Conservation (phyloP, 2,888 invertebrate genomes). For the Heliconius charithonia region DNA sequence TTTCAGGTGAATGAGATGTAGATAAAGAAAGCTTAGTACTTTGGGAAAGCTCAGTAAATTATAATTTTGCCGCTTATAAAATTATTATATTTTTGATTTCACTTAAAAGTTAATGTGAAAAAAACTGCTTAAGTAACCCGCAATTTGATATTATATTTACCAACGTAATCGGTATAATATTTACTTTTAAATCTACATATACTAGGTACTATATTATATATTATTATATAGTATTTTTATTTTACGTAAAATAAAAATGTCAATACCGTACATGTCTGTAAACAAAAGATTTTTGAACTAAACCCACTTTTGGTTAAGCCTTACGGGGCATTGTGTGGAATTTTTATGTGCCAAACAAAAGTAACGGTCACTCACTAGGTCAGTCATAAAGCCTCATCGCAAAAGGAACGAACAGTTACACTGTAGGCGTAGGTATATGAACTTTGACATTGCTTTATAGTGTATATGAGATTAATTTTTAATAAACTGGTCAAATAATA, state of each 20-base stretch:
- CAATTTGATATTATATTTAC: too few species aligned
- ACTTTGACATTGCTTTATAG: slow-evolving; percentile 7
- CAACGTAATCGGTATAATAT: too few species aligned
- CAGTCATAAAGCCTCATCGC: slow-evolving; percentile 6
- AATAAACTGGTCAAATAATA: background rate
- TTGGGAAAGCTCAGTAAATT: too few species aligned
- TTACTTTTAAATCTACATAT: too few species aligned
- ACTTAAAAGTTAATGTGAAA: too few species aligned
- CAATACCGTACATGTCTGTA: background rate
- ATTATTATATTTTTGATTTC: too few species aligned
- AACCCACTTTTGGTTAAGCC: background rate
- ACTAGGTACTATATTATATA: too few species aligned
- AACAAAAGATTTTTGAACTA: background rate
- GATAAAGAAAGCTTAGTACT: too few species aligned
- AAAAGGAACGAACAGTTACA: slow-evolving; percentile 4
- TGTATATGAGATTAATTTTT: background rate
- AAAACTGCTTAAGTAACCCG: too few species aligned
- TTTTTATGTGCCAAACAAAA: slow-evolving; percentile 4
- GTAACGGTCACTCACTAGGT: slow-evolving; percentile 10
- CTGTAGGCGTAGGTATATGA: slow-evolving; percentile 4
- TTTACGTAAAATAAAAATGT: background rate
- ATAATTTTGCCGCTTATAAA: too few species aligned
- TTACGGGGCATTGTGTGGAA: background rate
- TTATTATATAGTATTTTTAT: too few species aligned
- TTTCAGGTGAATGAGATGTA: too few species aligned